A percentile compares a stretch with the other conserved stretches of the same genome.
Evolutionary conservation across 2,888 invertebrate species (phyloP).

Genomic region (Endotricha flammealis): DNA sequence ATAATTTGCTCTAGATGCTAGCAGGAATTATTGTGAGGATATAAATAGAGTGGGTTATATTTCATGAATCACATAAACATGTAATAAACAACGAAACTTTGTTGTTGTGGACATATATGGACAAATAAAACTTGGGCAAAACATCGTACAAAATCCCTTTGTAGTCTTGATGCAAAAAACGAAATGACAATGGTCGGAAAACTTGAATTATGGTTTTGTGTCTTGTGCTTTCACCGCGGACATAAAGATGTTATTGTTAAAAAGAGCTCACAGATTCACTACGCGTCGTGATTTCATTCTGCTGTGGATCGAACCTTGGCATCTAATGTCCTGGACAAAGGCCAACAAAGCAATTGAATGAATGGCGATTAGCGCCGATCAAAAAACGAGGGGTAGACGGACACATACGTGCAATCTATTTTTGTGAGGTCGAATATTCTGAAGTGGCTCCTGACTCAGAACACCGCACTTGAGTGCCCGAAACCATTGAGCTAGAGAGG

Average conservation of each 20-base stretch:
- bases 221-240: conserved; percentile 27
- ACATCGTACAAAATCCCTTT: neutral
- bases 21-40: too few species aligned
- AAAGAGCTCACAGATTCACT: conserved; percentile 7
- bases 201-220: conserved; percentile 18
- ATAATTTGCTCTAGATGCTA: too few species aligned
- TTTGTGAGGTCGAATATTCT: conserved; percentile 59
- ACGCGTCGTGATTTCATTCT: conserved; percentile 42
- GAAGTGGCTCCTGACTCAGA: conserved; percentile 65
- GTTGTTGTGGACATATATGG: neutral
- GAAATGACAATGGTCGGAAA: neutral
- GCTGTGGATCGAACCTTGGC: conserved; percentile 54
- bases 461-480: conserved; percentile 47
- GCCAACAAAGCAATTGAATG: conserved; percentile 72
- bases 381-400: conserved; percentile 61
- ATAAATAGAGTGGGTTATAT: too few species aligned
- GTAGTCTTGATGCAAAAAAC: neutral
- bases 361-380: conserved; percentile 64
- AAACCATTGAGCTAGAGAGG: conserved; percentile 61
- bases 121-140: neutral
- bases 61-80: neutral
- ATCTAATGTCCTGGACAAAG: conserved; percentile 61
- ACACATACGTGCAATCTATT: conserved; percentile 61
- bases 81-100: neutral
- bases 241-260: conserved; percentile 23